Conservation (phyloP, 2,888 invertebrate genomes). For the Sinopyrophorus schimmeli region DNA sequence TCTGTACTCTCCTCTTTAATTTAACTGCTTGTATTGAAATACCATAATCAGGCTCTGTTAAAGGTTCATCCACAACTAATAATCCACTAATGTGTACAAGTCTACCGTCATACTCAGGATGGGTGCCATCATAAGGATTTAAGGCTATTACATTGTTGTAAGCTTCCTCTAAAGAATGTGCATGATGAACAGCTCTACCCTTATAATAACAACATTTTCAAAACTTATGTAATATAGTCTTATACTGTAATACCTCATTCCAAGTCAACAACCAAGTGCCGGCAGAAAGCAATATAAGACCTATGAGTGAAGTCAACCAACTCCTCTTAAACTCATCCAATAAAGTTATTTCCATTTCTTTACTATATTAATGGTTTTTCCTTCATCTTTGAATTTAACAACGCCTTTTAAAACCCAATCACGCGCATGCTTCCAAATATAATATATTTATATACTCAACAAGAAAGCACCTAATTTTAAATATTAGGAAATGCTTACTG, state of each 20-base stretch:
- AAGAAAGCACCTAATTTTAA: no score
- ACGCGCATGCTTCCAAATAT: constrained; percentile 11
- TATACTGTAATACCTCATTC: constrained; percentile 71
- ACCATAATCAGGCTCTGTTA: constrained; percentile 85
- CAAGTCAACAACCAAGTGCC: constrained; percentile 76
- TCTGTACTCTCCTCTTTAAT: constrained; percentile 82
- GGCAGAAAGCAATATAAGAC: constrained; percentile 65
- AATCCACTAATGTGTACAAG: constrained; percentile 79
- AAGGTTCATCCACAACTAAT: constrained; percentile 74
- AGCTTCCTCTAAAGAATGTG: constrained; percentile 79
- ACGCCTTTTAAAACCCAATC: constrained; percentile 11
- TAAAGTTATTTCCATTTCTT: constrained; percentile 39
- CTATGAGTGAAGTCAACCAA: constrained; percentile 74
- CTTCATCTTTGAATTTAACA: constrained; percentile 6
- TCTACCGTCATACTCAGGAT: constrained; percentile 69
- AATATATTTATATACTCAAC: no score
- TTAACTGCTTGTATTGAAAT: constrained; percentile 84
- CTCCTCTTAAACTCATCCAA: constrained; percentile 66
- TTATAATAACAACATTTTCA: constrained; percentile 43
- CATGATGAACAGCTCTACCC: constrained; percentile 80
- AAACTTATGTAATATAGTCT: neutral
- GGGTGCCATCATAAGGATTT: constrained; percentile 54
- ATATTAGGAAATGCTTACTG: no score
- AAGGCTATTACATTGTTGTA: constrained; percentile 63
- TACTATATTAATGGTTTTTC: constrained; percentile 6